Evolutionary conservation across 2,113 vertebrate genomes (phyloP).

Genomic region (Plestiodon gilberti): DNA sequence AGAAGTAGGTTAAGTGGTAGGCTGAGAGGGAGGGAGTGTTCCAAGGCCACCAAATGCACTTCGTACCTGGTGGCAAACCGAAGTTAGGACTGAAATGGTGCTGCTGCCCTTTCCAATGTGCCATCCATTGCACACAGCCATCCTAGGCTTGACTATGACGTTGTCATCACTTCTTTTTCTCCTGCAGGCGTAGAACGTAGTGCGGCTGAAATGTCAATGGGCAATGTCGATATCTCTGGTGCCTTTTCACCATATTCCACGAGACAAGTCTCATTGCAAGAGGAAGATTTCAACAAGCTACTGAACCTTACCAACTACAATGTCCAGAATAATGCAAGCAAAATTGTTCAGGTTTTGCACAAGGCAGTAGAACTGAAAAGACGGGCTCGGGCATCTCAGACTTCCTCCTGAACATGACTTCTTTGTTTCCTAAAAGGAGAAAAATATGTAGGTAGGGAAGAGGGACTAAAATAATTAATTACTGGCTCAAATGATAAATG

Average conservation of each 20-base stretch:
- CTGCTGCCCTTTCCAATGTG: background rate
- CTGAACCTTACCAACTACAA: constrained; percentile 80
- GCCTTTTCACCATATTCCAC: constrained; percentile 78
- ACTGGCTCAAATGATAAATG: background rate
- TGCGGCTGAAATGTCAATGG: constrained; percentile 72
- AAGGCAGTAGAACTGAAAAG: constrained; percentile 59
- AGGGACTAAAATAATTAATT: background rate
- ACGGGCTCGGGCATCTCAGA: constrained; percentile 17
- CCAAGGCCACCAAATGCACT: background rate
- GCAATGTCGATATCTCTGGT: constrained; percentile 78
- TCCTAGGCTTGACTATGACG: background rate
- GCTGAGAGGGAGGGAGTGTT: background rate
- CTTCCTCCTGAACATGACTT: background rate
- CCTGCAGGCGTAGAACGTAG: constrained; percentile 70
- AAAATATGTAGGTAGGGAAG: too few relatives aligned
- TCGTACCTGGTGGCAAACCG: background rate
- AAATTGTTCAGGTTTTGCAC: constrained; percentile 74
- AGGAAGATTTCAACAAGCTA: constrained; percentile 79
- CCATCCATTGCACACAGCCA: background rate
- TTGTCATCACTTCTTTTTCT: background rate
- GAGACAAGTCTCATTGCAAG: constrained; percentile 75
- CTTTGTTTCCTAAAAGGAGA: background rate
- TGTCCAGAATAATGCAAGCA: constrained; percentile 74
- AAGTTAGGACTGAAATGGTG: background rate
- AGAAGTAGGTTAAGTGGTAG: background rate